Evolutionary conservation across 2,113 vertebrate genomes (phyloP).

Genomic region (Dasypus novemcinctus): DNA sequence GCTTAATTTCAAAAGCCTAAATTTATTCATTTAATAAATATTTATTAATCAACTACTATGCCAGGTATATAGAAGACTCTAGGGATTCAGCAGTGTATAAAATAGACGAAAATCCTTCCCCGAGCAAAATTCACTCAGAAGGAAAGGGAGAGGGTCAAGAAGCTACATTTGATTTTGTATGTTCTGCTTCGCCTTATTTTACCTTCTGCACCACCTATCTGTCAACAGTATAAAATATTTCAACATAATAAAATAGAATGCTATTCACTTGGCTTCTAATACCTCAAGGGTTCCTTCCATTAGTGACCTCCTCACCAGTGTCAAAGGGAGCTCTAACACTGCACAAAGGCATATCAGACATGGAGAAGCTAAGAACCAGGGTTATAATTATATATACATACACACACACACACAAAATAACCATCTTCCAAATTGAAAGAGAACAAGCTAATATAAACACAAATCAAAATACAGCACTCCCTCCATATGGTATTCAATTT

Average conservation of each 20-base stretch:
- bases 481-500: neutral
- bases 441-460: neutral
- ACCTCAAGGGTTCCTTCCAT: neutral
- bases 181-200: neutral
- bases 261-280: neutral
- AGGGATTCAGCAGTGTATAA: neutral
- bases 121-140: neutral
- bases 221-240: neutral
- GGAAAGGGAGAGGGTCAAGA: neutral
- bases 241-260: neutral
- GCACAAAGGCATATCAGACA: neutral
- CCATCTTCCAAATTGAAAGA: slow-evolving; percentile 34
- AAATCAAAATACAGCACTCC: neutral
- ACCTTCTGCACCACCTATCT: neutral
- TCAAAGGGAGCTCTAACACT: neutral
- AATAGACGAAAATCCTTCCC: neutral
- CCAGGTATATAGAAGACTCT: neutral
- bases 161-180: neutral
- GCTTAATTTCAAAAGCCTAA: no score
- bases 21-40: neutral
- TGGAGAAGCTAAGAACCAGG: neutral
- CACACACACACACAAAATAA: neutral
- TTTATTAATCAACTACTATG: neutral
- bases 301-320: neutral
- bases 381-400: neutral